A percentile compares a stretch with the other conserved stretches of the same genome.
Evolutionary conservation across 2,888 invertebrate species (phyloP).

Genomic region (Eupsilia transversa): DNA sequence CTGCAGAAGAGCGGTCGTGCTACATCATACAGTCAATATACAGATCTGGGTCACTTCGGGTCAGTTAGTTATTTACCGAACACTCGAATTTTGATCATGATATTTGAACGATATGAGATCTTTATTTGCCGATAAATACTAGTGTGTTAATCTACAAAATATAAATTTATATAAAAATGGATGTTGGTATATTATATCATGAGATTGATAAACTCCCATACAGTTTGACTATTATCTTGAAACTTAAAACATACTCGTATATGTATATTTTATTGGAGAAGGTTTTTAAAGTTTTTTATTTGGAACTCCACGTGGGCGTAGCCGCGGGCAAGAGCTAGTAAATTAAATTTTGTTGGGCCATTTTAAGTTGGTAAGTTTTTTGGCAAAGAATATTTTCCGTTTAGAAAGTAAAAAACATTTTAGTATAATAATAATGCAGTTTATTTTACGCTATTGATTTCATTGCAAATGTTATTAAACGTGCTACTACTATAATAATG

Average conservation of each 20-base stretch:
- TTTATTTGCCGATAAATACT: slow-evolving; percentile 13
- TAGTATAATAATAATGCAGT: neutral
- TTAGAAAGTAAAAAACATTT: neutral
- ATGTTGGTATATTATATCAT: neutral
- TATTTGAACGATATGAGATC: slow-evolving; percentile 20
- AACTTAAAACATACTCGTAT: neutral
- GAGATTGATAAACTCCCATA: neutral
- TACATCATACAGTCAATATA: slow-evolving; percentile 60
- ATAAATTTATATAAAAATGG: neutral
- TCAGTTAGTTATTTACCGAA: slow-evolving; percentile 57
- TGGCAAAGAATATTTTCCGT: too few species aligned
- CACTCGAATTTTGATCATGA: slow-evolving; percentile 50
- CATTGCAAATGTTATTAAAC: neutral
- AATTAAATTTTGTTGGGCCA: neutral
- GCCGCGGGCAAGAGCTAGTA: too few species aligned
- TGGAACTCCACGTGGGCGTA: too few species aligned
- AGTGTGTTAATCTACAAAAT: slow-evolving; percentile 1
- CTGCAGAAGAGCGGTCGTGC: slow-evolving; percentile 49
- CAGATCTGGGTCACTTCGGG: slow-evolving; percentile 59
- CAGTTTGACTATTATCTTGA: neutral
- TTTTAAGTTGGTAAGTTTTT: neutral
- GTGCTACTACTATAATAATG: neutral
- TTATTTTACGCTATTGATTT: neutral
- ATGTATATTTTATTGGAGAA: neutral
- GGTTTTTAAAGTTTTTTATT: neutral